These are phyloP conservation scores for Indicator indicator DNA, from an alignment of 2,113 vertebrate species.

Conservation along the genomic window DNA sequence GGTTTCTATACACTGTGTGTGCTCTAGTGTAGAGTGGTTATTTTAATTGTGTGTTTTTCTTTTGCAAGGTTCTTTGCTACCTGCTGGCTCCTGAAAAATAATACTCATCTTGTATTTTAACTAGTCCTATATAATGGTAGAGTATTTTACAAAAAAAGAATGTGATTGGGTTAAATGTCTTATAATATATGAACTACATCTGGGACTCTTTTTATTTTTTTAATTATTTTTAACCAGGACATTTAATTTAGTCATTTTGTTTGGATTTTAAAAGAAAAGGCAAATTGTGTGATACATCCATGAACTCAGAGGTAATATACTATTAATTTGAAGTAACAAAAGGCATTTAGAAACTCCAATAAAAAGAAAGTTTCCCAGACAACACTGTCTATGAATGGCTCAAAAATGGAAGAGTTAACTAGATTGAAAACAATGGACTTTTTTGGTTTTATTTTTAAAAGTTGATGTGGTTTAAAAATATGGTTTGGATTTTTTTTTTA, in stretches of 20 bases:
- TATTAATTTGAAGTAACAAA: background rate
- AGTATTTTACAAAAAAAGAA: background rate
- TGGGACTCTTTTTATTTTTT: background rate
- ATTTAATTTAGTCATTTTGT: background rate
- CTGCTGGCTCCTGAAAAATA: background rate
- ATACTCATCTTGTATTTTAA: background rate
- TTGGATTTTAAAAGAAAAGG: background rate
- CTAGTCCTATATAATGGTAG: background rate
- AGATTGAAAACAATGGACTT: background rate
- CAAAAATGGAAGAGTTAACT: background rate
- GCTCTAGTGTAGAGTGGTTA: background rate
- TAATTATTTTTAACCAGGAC: background rate
- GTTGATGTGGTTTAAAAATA: background rate
- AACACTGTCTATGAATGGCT: background rate
- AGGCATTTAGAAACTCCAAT: background rate
- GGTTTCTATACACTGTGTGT: background rate
- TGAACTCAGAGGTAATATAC: background rate
- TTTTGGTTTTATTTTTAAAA: background rate
- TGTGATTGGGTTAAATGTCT: background rate
- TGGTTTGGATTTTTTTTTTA: background rate
- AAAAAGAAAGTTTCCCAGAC: background rate
- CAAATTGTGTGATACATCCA: background rate
- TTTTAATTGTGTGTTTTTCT: background rate
- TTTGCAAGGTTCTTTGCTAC: background rate
- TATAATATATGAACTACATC: background rate